phyloP scores from a whole-genome alignment of 2,113 vertebrate genomes.

The Balaenoptera acutorostrata region DNA sequence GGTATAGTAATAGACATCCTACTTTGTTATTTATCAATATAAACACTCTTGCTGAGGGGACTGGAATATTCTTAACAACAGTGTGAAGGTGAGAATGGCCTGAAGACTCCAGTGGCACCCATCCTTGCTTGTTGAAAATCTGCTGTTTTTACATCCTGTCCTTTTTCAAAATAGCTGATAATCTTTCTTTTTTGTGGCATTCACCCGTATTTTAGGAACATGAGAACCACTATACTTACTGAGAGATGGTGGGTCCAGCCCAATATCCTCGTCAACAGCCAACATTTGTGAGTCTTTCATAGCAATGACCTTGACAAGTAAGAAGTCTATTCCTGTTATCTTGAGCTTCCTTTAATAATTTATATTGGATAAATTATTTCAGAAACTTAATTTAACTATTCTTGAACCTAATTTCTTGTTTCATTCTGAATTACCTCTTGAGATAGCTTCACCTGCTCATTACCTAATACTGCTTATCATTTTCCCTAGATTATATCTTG shows the following conservation, averaged over 20 bases:
- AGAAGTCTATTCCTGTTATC: neutral
- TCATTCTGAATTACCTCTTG: neutral
- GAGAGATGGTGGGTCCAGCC: neutral
- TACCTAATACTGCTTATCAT: neutral
- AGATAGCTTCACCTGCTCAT: neutral
- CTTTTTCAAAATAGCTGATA: neutral
- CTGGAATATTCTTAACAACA: neutral
- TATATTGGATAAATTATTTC: neutral
- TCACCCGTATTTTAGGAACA: neutral
- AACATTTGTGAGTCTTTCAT: neutral
- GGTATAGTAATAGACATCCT: neutral
- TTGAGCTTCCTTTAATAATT: neutral
- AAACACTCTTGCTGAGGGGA: neutral
- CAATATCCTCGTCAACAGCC: rapidly evolving
- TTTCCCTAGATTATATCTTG: neutral
- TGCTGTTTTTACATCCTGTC: neutral
- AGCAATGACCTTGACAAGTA: neutral
- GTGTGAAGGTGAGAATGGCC: neutral
- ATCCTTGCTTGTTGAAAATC: neutral
- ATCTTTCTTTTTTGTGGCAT: neutral
- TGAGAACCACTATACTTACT: neutral
- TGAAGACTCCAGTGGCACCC: neutral
- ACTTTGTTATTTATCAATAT: neutral
- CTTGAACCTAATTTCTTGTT: neutral
- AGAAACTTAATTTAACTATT: neutral